These are phyloP conservation scores for Argyrosomus japonicus DNA, from an alignment of 2,113 vertebrate genomes.

Conservation along the genomic window DNA sequence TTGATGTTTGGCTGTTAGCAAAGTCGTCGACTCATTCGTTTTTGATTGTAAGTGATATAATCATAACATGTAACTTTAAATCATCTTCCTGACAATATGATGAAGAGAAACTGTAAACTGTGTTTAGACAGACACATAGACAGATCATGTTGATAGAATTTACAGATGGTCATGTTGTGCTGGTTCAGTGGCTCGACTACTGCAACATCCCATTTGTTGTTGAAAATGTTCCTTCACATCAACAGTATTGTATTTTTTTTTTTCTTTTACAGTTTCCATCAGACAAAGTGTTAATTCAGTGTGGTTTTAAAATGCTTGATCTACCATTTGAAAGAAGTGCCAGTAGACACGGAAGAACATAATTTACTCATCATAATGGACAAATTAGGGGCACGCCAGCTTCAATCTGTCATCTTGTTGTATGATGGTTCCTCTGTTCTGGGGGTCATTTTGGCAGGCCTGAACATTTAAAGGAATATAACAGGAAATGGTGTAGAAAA, in stretches of 20 bases:
- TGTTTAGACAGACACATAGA: neutral
- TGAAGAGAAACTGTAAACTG: slow-evolving; percentile 3
- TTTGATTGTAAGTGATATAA: too few species aligned
- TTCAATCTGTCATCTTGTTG: slow-evolving; percentile 71
- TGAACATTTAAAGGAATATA: slow-evolving; percentile 49
- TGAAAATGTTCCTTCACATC: slow-evolving; percentile 22
- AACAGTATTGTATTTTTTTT: slow-evolving; percentile 10
- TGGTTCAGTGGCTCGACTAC: neutral
- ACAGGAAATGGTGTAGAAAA: slow-evolving; percentile 38
- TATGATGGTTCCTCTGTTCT: slow-evolving; percentile 63
- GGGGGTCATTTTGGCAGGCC: slow-evolving; percentile 67
- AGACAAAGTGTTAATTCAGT: slow-evolving; percentile 34
- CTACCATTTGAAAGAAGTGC: slow-evolving; percentile 76
- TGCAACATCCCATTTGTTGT: slow-evolving; percentile 7
- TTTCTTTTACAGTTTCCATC: slow-evolving; percentile 26
- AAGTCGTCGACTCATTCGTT: too few species aligned
- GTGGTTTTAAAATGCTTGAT: slow-evolving; percentile 67
- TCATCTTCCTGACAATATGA: slow-evolving; percentile 29
- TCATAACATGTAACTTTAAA: slow-evolving; percentile 11
- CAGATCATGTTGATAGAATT: neutral
- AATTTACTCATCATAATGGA: slow-evolving; percentile 80
- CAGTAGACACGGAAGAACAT: slow-evolving; percentile 78
- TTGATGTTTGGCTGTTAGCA: too few species aligned
- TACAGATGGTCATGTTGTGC: neutral
- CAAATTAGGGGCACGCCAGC: slow-evolving; percentile 79